Evolutionary conservation across 2,113 vertebrate genomes (phyloP), one percentile per base, ranked within the genome.

Genomic region (Martes martes): DNA sequence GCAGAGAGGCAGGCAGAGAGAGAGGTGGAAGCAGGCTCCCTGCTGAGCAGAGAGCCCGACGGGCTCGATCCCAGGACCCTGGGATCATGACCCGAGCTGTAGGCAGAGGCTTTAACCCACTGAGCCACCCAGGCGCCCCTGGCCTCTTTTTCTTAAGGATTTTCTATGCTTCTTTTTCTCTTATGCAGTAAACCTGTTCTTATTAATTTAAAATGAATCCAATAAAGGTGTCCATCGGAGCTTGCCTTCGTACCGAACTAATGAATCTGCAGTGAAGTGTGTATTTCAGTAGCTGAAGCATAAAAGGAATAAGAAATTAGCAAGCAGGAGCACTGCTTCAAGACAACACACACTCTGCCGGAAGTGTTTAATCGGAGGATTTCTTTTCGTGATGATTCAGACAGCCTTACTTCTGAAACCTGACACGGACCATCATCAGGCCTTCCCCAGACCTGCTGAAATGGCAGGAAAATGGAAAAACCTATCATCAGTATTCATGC

Each of bases 301-400:
- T 11, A 2, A 3, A 1, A 28, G 47, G 89, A 97, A 19, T 45
- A 90, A 95, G 57, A 57, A 65, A 91, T 67, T 97, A 78, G 47
- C 91, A 94, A 84, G 15, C 2, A 88, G 52, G 71, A 69, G 0
- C 2, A 26, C 61, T 96, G 61, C 90, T 98, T 92, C 94, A 79
- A 91, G 74, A 65, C 2, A 87, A 76, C 2, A 26, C 61, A 89
- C 83, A 82, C 18, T 74, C 79, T 93, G 97, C 96, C 21, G 59
- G 81, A 89, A 28, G 15, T 69, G 42, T 91, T 96, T 96, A 82
- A 69, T 91, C 84, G 86, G 91, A 97, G 89, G 92, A 94, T 95
- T 96, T 76, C n/a, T 97, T 98, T 97, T 97, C 95, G 96, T 82
- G 93, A 52, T 57, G 28, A 81, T 59, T 95, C 79, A 93, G 79